These are phyloP conservation scores for Idaea straminata DNA, from an alignment of 2,888 invertebrate species.

Conservation along the genomic window DNA sequence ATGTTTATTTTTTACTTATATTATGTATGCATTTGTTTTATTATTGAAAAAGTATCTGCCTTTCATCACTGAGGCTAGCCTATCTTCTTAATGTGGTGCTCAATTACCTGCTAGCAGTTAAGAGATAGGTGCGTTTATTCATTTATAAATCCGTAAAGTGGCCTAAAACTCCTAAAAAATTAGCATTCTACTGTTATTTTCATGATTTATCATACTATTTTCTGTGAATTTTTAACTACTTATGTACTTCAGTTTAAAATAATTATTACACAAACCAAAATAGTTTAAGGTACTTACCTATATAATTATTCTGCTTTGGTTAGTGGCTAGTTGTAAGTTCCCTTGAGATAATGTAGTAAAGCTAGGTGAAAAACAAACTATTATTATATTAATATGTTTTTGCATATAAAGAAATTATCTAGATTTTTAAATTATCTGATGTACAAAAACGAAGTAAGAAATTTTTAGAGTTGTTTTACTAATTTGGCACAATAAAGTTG, in stretches of 20 bases:
- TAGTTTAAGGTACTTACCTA: neutral
- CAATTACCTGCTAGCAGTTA: neutral
- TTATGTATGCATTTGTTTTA: neutral
- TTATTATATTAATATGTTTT: neutral
- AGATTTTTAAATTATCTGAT: slow-evolving; percentile 8
- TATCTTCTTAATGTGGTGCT: neutral
- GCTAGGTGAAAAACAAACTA: neutral
- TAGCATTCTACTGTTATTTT: neutral
- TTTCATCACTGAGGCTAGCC: neutral
- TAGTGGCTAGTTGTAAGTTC: neutral
- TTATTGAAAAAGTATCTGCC: neutral
- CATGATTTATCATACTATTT: neutral
- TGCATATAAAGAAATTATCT: neutral
- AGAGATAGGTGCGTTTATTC: neutral
- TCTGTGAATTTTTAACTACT: neutral
- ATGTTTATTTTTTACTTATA: too few relatives aligned
- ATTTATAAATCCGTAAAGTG: neutral
- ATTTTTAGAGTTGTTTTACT: neutral
- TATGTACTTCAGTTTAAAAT: neutral
- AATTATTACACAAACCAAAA: slow-evolving; percentile 9
- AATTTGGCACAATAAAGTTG: neutral
- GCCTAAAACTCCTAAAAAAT: neutral
- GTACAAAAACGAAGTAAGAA: slow-evolving; percentile 13
- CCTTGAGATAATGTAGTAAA: neutral
- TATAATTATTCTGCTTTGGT: neutral